Evolutionary conservation across 2,113 vertebrate genomes (phyloP).

Genomic region (Tylochromis polylepis): DNA sequence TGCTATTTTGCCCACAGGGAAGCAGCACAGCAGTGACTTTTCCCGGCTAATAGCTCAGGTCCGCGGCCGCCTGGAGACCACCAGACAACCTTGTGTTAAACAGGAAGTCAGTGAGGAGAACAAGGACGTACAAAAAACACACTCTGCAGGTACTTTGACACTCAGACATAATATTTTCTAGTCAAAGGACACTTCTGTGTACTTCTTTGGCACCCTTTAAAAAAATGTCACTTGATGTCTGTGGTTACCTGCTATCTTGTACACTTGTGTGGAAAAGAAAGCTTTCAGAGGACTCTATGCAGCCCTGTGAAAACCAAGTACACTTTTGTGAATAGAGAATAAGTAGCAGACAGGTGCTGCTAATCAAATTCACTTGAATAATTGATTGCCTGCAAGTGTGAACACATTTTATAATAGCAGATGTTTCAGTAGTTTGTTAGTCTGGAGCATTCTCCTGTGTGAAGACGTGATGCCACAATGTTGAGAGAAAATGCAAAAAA

Average conservation of each 20-base stretch:
- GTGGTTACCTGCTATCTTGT: not conserved
- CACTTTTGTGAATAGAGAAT: too few species aligned
- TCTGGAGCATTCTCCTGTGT: not conserved
- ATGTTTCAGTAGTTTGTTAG: not conserved
- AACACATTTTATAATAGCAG: not conserved
- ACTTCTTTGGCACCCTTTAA: not conserved
- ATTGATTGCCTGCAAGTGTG: not conserved
- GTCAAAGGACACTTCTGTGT: not conserved
- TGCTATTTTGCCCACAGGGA: conserved; percentile 72
- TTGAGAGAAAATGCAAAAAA: not conserved
- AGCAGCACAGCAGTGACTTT: conserved; percentile 84
- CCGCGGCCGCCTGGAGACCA: conserved; percentile 74
- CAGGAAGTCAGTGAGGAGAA: conserved; percentile 23
- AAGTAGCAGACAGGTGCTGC: not conserved
- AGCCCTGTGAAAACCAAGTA: not conserved
- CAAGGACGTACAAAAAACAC: not conserved
- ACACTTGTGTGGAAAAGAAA: not conserved
- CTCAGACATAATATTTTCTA: not conserved
- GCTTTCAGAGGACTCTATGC: not conserved
- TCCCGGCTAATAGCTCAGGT: conserved; percentile 82
- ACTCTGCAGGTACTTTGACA: conserved; percentile 47
- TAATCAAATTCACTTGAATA: not conserved
- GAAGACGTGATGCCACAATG: not conserved
- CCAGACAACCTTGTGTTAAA: conserved; percentile 25
- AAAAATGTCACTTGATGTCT: not conserved